Conservation (phyloP, 1,140 invertebrate genomes). For the Achroia grisella region DNA sequence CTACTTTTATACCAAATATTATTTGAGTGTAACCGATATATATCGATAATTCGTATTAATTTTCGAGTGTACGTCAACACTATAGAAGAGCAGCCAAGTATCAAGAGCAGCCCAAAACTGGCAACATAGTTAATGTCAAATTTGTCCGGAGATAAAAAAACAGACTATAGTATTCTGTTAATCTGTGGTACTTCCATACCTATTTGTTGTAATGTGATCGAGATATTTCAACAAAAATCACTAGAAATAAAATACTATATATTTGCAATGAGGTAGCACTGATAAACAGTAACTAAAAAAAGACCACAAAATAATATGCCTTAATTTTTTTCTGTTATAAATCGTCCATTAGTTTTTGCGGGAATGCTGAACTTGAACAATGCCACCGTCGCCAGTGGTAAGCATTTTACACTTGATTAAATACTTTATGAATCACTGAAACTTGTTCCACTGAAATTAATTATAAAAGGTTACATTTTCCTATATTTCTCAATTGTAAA, state of each 20-base stretch:
- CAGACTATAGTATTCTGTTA: no score
- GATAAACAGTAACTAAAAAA: slow-evolving; percentile 23
- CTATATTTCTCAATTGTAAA: no score
- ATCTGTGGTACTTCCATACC: not conserved
- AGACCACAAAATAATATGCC: slow-evolving; percentile 59
- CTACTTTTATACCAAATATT: no score
- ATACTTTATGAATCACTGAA: slow-evolving; percentile 28
- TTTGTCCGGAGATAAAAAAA: no score
- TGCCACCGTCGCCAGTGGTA: slow-evolving; percentile 51
- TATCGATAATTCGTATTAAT: no score
- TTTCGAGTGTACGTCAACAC: no score
- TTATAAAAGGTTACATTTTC: not conserved
- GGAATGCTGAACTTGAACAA: slow-evolving; percentile 60
- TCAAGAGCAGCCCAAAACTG: no score
- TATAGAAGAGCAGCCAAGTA: no score
- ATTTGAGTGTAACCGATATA: no score
- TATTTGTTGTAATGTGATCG: slow-evolving; percentile 35
- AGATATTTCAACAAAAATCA: slow-evolving; percentile 25
- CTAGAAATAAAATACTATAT: slow-evolving; percentile 30
- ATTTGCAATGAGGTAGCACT: slow-evolving; percentile 62
- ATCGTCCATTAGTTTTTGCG: slow-evolving; percentile 29
- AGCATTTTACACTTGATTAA: slow-evolving; percentile 28
- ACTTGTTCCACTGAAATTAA: not conserved
- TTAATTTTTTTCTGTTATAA: slow-evolving; percentile 43
- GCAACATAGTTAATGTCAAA: no score